These are phyloP conservation scores for Hippocampus mohnikei DNA, from an alignment of 2,113 vertebrate species.

Conservation along the genomic window DNA sequence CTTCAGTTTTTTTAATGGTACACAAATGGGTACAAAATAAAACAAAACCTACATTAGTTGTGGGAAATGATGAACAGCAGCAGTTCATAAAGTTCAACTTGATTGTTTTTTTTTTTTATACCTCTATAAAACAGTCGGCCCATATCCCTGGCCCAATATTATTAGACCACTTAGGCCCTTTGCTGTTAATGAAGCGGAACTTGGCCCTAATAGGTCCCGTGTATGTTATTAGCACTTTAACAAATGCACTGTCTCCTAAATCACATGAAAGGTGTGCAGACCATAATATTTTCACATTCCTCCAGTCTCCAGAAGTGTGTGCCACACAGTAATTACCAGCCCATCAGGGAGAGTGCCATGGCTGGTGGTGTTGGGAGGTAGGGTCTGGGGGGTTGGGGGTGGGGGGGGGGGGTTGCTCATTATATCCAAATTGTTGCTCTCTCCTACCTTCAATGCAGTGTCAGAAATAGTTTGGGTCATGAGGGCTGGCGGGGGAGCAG, in stretches of 20 bases:
- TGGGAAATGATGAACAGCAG: neutral
- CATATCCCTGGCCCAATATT: neutral
- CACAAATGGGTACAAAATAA: neutral
- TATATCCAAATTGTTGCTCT: constrained; percentile 50
- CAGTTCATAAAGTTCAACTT: neutral
- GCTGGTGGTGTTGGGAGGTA: constrained; percentile 21
- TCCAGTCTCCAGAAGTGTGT: constrained; percentile 12
- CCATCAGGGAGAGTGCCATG: constrained; percentile 22
- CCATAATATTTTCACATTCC: constrained; percentile 12
- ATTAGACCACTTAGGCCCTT: neutral
- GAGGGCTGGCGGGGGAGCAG: constrained; percentile 45
- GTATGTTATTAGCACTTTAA: neutral
- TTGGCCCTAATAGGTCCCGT: neutral
- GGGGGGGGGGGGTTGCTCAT: constrained; percentile 38
- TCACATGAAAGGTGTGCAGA: neutral
- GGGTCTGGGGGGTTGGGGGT: neutral
- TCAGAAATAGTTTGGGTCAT: constrained; percentile 35
- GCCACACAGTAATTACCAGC: constrained; percentile 34
- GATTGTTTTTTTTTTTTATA: neutral
- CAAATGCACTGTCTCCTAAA: constrained; percentile 1
- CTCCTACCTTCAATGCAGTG: constrained; percentile 48
- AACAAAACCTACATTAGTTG: neutral
- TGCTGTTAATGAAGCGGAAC: neutral
- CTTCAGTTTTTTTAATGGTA: too few species aligned
- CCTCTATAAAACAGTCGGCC: neutral